Conservation (phyloP, 2,888 invertebrate genomes). For the Lasioglossum leucozonium region DNA sequence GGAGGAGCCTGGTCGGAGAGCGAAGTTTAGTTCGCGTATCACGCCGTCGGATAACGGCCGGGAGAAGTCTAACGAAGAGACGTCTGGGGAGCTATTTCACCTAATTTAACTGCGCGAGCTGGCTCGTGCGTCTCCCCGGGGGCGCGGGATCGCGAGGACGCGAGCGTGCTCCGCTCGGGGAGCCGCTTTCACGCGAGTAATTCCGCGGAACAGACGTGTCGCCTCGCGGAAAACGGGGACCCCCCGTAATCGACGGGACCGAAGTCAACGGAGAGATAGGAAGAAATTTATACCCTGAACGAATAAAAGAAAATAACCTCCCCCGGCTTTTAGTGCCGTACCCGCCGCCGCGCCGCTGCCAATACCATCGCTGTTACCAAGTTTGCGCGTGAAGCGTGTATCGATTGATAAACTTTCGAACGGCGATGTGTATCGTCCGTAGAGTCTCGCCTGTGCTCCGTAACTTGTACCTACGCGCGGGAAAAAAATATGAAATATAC, state of each 20-base stretch:
- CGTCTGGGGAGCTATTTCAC: slow-evolving; percentile 81
- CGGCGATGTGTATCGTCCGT: background rate
- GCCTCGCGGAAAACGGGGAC: background rate
- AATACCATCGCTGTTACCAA: background rate
- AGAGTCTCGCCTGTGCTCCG: background rate
- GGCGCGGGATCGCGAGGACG: slow-evolving; percentile 30
- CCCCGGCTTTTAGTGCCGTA: background rate
- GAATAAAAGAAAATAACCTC: background rate
- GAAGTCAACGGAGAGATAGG: background rate
- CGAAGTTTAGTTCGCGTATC: slow-evolving; percentile 65
- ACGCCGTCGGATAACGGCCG: slow-evolving; percentile 73
- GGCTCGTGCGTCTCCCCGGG: slow-evolving; percentile 34
- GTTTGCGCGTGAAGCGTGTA: background rate
- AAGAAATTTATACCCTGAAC: background rate
- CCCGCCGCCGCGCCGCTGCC: background rate
- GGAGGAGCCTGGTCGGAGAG: slow-evolving; percentile 9
- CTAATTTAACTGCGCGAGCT: slow-evolving; percentile 79
- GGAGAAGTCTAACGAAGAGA: slow-evolving; percentile 80
- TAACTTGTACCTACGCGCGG: background rate
- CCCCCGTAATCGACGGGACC: background rate
- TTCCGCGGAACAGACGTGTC: slow-evolving; percentile 5
- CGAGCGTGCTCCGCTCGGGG: slow-evolving; percentile 27
- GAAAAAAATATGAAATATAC: background rate
- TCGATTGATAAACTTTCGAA: slow-evolving; percentile 13
- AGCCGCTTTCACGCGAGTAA: slow-evolving; percentile 19